phyloP scores from a whole-genome alignment of 2,797 vertebrate genomes.

The Molossus molossus region DNA sequence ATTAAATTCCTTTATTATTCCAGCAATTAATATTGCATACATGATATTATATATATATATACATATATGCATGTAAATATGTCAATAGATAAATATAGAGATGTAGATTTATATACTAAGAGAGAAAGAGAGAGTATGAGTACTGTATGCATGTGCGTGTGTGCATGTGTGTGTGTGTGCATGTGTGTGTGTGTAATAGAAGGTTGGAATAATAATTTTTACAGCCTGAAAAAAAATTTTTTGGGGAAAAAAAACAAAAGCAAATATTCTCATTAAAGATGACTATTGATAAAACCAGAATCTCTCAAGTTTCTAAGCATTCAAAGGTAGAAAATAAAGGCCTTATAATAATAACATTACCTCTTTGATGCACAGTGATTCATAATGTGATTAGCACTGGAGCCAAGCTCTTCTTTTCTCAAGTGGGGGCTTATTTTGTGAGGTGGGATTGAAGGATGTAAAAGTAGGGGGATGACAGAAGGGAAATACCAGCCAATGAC shows the following conservation, averaged over 20 bases:
- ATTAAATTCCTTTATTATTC: not conserved
- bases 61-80: not conserved
- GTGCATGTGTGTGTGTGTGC: rapidly evolving
- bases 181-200: not conserved
- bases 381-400: not conserved
- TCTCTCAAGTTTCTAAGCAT: not conserved
- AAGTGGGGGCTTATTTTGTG: not conserved
- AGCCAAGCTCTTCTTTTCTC: not conserved
- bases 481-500: not conserved
- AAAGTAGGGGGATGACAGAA: not conserved
- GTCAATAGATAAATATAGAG: not conserved
- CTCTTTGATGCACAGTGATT: not conserved
- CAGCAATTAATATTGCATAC: not conserved
- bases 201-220: not conserved
- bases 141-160: not conserved
- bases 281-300: not conserved
- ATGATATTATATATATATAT: not conserved
- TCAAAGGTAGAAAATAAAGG: conserved; percentile 12
- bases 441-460: not conserved
- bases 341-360: not conserved
- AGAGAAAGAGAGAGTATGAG: not conserved
- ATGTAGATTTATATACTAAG: not conserved
- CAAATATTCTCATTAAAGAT: conserved; percentile 20
- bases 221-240: not conserved
- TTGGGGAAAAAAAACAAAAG: not conserved